Conservation (phyloP, 30 jellyfish, hydroid and myxozoan genomes). For the Catostylus mosaicus region DNA sequence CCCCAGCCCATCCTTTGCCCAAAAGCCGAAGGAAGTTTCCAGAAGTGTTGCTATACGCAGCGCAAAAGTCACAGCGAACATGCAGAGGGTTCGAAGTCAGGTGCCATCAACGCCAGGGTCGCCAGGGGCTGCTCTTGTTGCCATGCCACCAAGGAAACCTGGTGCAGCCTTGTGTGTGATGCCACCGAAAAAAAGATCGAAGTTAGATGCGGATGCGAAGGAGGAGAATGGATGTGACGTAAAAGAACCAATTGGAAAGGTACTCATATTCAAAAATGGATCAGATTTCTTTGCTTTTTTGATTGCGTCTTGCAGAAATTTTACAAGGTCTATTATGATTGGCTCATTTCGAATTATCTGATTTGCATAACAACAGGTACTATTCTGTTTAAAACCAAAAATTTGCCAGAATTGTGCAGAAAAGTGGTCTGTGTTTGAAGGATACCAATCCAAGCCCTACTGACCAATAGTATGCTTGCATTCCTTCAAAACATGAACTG, state of each 20-base stretch:
- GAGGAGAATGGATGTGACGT: background rate
- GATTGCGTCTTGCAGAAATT: too few species aligned
- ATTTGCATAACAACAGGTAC: too few species aligned
- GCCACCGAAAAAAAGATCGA: conserved; percentile 95
- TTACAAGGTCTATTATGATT: too few species aligned
- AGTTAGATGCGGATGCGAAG: conserved; percentile 73
- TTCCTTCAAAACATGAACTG: too few species aligned
- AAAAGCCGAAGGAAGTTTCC: conserved; percentile 32
- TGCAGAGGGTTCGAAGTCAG: conserved; percentile 63
- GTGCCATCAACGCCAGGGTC: conserved; percentile 76
- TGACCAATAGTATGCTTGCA: too few species aligned
- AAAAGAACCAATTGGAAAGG: conserved; percentile 5
- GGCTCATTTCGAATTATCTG: too few species aligned
- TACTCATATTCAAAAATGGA: too few species aligned
- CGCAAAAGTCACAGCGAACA: conserved; percentile 59
- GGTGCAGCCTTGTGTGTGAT: conserved; percentile 97
- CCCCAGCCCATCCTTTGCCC: conserved; percentile 14
- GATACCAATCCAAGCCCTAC: too few species aligned
- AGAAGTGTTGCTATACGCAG: conserved; percentile 60
- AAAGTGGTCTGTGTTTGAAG: too few species aligned
- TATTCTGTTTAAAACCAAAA: too few species aligned
- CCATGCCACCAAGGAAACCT: conserved; percentile 89
- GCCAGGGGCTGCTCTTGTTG: conserved; percentile 84
- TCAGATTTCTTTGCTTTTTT: too few species aligned
- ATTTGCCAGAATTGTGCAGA: too few species aligned